Evolutionary conservation across 2,888 invertebrate species (phyloP).

Genomic region (Campoplex capitator): DNA sequence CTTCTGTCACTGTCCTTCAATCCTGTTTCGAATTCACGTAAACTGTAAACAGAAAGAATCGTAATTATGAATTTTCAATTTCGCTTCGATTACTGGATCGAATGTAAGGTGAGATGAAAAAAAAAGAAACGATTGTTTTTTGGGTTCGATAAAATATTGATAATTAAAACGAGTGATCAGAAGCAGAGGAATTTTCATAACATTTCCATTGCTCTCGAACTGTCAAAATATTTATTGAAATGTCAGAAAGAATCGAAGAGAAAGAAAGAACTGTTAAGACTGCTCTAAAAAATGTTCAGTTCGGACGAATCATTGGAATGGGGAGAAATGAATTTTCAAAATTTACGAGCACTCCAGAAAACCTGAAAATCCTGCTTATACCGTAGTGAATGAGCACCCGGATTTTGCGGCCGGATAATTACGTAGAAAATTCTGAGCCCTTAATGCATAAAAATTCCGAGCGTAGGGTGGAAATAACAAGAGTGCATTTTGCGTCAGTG

Average conservation of each 20-base stretch:
- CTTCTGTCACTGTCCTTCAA: conserved; percentile 27
- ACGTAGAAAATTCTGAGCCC: too few species aligned
- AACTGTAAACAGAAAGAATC: conserved; percentile 46
- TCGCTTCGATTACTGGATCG: not conserved
- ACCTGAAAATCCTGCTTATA: too few species aligned
- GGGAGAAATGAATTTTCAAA: too few species aligned
- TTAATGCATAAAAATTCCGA: too few species aligned
- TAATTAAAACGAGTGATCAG: not conserved
- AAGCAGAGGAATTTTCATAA: not conserved
- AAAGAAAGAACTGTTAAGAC: too few species aligned
- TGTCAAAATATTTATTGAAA: not conserved
- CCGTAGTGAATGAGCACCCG: too few species aligned
- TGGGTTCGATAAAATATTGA: not conserved
- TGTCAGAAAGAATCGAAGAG: not conserved
- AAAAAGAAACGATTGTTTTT: not conserved
- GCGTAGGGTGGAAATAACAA: too few species aligned
- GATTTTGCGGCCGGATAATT: too few species aligned
- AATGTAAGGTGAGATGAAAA: not conserved
- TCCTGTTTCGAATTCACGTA: conserved; percentile 45
- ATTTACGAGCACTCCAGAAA: too few species aligned
- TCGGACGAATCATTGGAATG: too few species aligned
- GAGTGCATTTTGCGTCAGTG: too few species aligned
- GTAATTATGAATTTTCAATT: not conserved
- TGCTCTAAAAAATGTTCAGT: too few species aligned
- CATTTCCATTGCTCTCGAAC: not conserved